Conservation (phyloP, 2,797 vertebrate genomes). For the Gastrophryne carolinensis region DNA sequence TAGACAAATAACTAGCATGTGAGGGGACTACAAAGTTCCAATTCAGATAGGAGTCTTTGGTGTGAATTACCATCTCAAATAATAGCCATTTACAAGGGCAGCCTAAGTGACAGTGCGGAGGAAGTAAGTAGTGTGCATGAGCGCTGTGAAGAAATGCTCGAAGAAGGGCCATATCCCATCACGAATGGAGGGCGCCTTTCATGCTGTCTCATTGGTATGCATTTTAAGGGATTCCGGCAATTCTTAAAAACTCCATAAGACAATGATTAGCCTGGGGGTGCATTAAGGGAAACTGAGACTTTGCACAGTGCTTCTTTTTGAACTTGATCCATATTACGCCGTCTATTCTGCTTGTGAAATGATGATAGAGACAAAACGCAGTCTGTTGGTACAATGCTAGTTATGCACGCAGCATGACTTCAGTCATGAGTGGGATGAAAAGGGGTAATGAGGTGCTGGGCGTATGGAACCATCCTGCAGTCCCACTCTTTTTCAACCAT, state of each 20-base stretch:
- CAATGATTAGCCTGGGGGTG: conserved; percentile 4
- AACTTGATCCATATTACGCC: not conserved
- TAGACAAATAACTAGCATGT: not conserved
- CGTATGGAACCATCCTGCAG: not conserved
- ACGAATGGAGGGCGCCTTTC: not conserved
- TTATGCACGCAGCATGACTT: conserved; percentile 12
- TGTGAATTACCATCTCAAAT: not conserved
- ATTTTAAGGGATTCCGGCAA: conserved; percentile 20
- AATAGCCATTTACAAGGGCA: not conserved
- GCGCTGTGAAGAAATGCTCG: not conserved
- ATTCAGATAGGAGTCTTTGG: not conserved
- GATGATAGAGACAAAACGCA: conserved; percentile 21
- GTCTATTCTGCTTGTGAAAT: not conserved
- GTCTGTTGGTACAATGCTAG: conserved; percentile 26
- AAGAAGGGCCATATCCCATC: not conserved
- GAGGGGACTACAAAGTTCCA: not conserved
- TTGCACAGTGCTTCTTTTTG: conserved; percentile 5
- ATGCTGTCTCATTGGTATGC: conserved; percentile 2
- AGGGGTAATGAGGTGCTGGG: conserved; percentile 23
- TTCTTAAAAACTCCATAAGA: conserved; percentile 21
- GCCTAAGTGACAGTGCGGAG: not conserved
- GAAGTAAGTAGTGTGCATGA: not conserved
- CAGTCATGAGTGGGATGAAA: conserved; percentile 29
- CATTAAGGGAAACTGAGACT: not conserved
- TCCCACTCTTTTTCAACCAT: conserved; percentile 17